Percentiles rank a stretch among this genome's conserved stretches.
phyloP scores from a whole-genome alignment of 2,888 invertebrate genomes.

The Oxytorus armatus region DNA sequence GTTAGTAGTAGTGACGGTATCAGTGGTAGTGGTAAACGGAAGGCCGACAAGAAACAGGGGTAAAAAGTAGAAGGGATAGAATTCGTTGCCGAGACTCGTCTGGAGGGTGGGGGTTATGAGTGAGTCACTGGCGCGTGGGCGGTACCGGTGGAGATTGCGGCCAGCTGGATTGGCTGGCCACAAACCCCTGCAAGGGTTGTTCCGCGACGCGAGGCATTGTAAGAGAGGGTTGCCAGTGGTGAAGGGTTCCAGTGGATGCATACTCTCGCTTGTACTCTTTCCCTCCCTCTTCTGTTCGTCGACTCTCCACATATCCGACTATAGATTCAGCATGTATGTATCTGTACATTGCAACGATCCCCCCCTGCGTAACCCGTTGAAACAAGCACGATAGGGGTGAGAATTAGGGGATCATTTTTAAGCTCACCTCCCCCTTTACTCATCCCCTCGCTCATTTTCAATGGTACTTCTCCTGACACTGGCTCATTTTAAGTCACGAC shows the following conservation, averaged over 20 bases:
- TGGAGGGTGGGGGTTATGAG: constrained; percentile 70
- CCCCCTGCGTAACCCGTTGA: constrained; percentile 24
- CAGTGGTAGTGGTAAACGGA: constrained; percentile 68
- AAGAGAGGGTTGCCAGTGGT: constrained; percentile 59
- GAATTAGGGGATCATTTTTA: constrained; percentile 63
- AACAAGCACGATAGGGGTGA: constrained; percentile 57
- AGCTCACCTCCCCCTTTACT: constrained; percentile 39
- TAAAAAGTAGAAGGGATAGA: constrained; percentile 72
- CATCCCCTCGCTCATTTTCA: constrained; percentile 51
- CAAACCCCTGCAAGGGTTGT: constrained; percentile 76
- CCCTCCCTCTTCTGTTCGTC: constrained; percentile 42
- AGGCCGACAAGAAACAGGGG: constrained; percentile 70
- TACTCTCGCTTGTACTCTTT: constrained; percentile 61
- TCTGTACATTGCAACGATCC: constrained; percentile 27
- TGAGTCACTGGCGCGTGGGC: constrained; percentile 82
- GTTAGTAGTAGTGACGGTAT: constrained; percentile 67
- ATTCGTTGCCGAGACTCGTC: constrained; percentile 58
- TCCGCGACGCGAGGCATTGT: constrained; percentile 62
- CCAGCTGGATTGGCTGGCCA: constrained; percentile 81
- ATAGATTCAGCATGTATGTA: constrained; percentile 19
- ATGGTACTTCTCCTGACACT: constrained; percentile 54
- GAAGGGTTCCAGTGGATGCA: constrained; percentile 68
- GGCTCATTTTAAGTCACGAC: constrained; percentile 56
- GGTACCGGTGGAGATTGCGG: constrained; percentile 81
- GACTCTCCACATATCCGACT: constrained; percentile 39